These are phyloP conservation scores for Conus canariensis DNA, from an alignment of 2,888 invertebrate genomes.

Conservation along the genomic window DNA sequence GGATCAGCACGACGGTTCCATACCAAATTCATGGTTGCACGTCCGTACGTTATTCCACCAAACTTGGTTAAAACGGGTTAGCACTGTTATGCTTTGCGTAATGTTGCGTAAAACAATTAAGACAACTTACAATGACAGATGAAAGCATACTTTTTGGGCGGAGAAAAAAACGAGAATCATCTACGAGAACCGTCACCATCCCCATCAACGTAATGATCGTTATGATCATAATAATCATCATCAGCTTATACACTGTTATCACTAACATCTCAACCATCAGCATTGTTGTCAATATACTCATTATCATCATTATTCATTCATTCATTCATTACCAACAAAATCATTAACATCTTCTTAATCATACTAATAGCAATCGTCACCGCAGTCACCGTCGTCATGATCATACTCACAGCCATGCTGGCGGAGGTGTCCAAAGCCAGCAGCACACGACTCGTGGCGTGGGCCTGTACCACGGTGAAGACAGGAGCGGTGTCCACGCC, in stretches of 20 bases:
- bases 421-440: conserved; percentile 59
- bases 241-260: background rate
- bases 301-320: too few relatives aligned
- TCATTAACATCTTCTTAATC: background rate
- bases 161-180: too few relatives aligned
- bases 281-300: background rate
- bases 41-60: too few relatives aligned
- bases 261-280: background rate
- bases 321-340: background rate
- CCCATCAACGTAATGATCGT: background rate
- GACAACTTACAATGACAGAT: too few relatives aligned
- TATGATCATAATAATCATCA: background rate
- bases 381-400: background rate
- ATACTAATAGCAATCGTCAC: background rate
- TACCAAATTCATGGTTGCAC: too few relatives aligned
- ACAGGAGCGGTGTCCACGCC: conserved; percentile 53
- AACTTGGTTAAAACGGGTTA: too few relatives aligned
- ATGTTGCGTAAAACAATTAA: too few relatives aligned
- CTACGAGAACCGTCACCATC: background rate
- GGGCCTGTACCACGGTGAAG: conserved; percentile 58
- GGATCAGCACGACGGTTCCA: too few relatives aligned
- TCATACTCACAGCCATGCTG: conserved; percentile 52
- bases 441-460: conserved; percentile 52
- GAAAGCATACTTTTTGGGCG: too few relatives aligned
- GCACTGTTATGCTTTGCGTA: too few relatives aligned